Percentiles rank a stretch among this genome's conserved stretches.
Conservation (phyloP, 2,113 vertebrate species). For the Gracilinanus agilis region DNA sequence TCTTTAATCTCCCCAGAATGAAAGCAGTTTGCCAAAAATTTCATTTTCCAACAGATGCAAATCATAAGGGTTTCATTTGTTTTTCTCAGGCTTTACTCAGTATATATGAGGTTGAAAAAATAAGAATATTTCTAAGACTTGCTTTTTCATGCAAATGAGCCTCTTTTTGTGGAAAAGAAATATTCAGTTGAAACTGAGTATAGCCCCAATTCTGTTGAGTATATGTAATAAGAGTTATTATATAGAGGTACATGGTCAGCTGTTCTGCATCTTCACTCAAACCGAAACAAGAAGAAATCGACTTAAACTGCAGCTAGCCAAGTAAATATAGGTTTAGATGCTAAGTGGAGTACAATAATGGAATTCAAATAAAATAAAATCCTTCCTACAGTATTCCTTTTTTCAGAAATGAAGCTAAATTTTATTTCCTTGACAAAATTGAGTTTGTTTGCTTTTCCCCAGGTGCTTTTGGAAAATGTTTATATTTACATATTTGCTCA, state of each 20-base stretch:
- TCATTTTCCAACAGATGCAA: conserved; percentile 60
- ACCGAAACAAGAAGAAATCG: conserved; percentile 29
- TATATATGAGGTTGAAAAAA: conserved; percentile 46
- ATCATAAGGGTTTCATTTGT: conserved; percentile 57
- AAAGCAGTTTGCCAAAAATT: conserved; percentile 69
- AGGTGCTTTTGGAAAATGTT: conserved; percentile 30
- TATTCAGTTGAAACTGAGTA: conserved; percentile 44
- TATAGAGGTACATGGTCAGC: neutral
- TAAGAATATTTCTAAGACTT: conserved; percentile 64
- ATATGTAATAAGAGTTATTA: conserved; percentile 48
- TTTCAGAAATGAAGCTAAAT: neutral
- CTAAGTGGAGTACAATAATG: conserved; percentile 6
- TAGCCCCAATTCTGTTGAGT: conserved; percentile 38
- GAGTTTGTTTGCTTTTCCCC: neutral
- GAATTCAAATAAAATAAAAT: conserved; percentile 48
- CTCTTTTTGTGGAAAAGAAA: conserved; percentile 59
- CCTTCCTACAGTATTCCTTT: conserved; percentile 1
- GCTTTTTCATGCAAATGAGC: conserved; percentile 72
- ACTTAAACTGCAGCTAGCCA: conserved; percentile 25
- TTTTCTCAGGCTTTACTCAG: conserved; percentile 38
- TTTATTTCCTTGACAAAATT: conserved; percentile 36
- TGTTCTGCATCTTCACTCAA: conserved; percentile 29
- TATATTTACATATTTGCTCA: neutral
- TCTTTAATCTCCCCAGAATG: conserved; percentile 60
- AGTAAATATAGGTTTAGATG: conserved; percentile 57